phyloP scores from a whole-genome alignment of 2,888 invertebrate species.

The Enchytraeus crypticus region DNA sequence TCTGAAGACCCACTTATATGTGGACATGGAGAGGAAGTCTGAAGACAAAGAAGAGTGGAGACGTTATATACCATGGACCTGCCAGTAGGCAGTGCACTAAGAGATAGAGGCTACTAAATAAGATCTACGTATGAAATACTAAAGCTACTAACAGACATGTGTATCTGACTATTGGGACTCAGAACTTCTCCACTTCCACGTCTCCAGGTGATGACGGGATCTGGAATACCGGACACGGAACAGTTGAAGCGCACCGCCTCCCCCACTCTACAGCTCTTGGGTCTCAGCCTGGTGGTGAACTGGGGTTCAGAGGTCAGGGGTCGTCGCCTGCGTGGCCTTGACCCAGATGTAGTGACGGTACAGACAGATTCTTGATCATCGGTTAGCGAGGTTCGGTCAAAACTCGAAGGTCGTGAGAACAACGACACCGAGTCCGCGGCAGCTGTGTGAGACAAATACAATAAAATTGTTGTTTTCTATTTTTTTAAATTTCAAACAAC shows the following conservation, averaged over 20 bases:
- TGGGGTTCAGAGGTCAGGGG: slow-evolving; percentile 14
- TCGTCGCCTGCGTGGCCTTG: slow-evolving; percentile 6
- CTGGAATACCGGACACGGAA: slow-evolving; percentile 22
- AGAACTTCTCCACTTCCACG: slow-evolving; percentile 14
- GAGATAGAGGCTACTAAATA: background rate
- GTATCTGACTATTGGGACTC: slow-evolving; percentile 9
- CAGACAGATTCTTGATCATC: slow-evolving; percentile 20
- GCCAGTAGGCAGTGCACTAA: no score
- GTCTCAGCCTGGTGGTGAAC: slow-evolving; percentile 23
- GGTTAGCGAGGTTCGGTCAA: slow-evolving; percentile 3
- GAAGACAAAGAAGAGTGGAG: no score
- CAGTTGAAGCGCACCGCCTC: slow-evolving; percentile 24
- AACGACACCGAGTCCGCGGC: slow-evolving; percentile 22
- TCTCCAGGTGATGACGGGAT: slow-evolving; percentile 24
- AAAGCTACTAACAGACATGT: slow-evolving; percentile 16
- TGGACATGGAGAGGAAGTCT: no score
- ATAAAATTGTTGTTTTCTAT: no score
- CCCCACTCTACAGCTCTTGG: slow-evolving; percentile 20
- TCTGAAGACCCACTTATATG: no score
- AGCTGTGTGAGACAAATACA: slow-evolving; percentile 1
- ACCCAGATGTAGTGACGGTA: slow-evolving; percentile 9
- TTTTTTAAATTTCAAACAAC: no score
- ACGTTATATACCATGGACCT: no score
- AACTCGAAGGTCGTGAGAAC: slow-evolving; percentile 10
- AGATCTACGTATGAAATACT: background rate